These are phyloP conservation scores for Bovichtus diacanthus DNA, from an alignment of 2,797 vertebrate genomes.

Conservation along the genomic window DNA sequence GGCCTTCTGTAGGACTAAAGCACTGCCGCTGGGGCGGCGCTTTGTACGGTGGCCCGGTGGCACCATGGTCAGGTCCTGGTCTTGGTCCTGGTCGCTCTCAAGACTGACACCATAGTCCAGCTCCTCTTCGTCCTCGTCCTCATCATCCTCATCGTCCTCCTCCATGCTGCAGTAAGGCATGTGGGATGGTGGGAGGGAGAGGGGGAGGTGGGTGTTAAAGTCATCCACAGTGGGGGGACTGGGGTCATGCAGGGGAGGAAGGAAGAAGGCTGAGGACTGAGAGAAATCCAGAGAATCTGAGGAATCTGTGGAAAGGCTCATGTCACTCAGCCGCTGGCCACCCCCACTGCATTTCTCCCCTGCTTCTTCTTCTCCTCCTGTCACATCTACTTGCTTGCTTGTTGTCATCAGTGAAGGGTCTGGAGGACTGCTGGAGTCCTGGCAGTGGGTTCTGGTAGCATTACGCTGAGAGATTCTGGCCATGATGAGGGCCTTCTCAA, in stretches of 20 bases:
- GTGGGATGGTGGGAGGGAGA: conserved; percentile 69
- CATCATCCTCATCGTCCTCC: conserved; percentile 86
- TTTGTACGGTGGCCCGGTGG: conserved; percentile 79
- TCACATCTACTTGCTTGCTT: conserved; percentile 1
- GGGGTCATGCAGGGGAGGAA: conserved; percentile 73
- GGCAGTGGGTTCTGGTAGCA: conserved; percentile 11
- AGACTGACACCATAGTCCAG: conserved; percentile 72
- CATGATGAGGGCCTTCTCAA: conserved; percentile 72
- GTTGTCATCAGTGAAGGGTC: neutral
- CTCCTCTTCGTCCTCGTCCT: conserved; percentile 71
- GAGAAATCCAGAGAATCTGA: conserved; percentile 92
- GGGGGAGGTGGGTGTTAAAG: conserved; percentile 79
- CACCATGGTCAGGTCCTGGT: conserved; percentile 84
- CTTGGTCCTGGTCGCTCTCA: conserved; percentile 87
- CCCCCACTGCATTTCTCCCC: conserved; percentile 69
- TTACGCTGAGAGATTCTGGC: conserved; percentile 54
- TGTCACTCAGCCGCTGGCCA: conserved; percentile 90
- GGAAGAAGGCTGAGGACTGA: conserved; percentile 78
- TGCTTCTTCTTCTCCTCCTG: conserved; percentile 52
- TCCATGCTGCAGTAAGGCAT: conserved; percentile 84
- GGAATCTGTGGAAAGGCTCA: conserved; percentile 93
- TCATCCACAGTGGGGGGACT: conserved; percentile 77
- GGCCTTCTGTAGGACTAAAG: conserved; percentile 88
- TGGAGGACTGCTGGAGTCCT: conserved; percentile 34
- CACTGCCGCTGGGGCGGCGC: conserved; percentile 80